Percentiles rank a stretch among this genome's conserved stretches.
Evolutionary conservation across 2,797 vertebrate species (phyloP).

Genomic region (Scolopax rusticola): DNA sequence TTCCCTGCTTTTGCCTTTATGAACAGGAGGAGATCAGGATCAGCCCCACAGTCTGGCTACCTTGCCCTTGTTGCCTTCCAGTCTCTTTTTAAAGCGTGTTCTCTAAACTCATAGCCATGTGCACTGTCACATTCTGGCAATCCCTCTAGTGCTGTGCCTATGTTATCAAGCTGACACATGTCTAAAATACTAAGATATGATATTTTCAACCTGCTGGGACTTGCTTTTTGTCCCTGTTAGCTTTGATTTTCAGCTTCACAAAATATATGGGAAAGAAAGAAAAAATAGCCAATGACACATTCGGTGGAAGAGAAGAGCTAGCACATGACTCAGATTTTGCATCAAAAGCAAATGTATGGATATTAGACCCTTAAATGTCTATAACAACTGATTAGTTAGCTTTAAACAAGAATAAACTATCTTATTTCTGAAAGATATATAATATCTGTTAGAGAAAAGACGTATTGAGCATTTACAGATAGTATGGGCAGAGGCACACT

Average conservation of each 20-base stretch:
- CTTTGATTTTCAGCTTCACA: slow-evolving; percentile 76
- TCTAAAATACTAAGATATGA: slow-evolving; percentile 77
- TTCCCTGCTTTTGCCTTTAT: neutral
- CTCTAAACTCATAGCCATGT: slow-evolving; percentile 62
- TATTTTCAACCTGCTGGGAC: slow-evolving; percentile 76
- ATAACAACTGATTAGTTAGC: slow-evolving; percentile 6
- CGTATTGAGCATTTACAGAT: neutral
- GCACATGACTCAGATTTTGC: slow-evolving; percentile 22
- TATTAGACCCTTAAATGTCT: neutral
- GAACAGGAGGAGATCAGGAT: slow-evolving; percentile 17
- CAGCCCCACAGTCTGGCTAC: slow-evolving; percentile 1
- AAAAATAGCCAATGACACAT: slow-evolving; percentile 54
- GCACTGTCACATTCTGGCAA: slow-evolving; percentile 65
- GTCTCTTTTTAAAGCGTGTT: slow-evolving; percentile 24
- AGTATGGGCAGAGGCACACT: neutral
- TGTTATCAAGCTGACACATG: slow-evolving; percentile 83
- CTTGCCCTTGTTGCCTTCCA: slow-evolving; percentile 26
- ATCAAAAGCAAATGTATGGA: slow-evolving; percentile 13
- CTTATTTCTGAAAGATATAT: slow-evolving; percentile 12
- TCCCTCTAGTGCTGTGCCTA: slow-evolving; percentile 51
- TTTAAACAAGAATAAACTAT: neutral
- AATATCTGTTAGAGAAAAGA: slow-evolving; percentile 3
- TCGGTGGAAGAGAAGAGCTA: slow-evolving; percentile 29
- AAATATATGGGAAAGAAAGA: slow-evolving; percentile 52
- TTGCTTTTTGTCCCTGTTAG: slow-evolving; percentile 71